These are phyloP conservation scores for Microctenopoma steveboyesi DNA, from an alignment of 2,797 vertebrate species.

Conservation along the genomic window DNA sequence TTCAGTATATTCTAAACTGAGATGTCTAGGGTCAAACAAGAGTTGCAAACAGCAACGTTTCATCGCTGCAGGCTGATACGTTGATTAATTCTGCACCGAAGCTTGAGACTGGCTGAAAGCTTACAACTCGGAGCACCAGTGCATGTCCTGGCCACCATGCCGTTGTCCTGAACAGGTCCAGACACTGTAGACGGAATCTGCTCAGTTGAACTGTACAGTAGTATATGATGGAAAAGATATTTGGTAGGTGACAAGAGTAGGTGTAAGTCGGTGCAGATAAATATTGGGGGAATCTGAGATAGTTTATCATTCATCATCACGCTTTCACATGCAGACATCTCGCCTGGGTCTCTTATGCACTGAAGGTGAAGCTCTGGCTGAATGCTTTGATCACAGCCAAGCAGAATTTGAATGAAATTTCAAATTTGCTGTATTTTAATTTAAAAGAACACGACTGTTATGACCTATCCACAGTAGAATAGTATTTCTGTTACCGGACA, in stretches of 20 bases:
- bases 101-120: conserved; percentile 54
- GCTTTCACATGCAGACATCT: conserved; percentile 61
- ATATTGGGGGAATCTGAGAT: conserved; percentile 6
- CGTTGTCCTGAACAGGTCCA: background rate
- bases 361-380: conserved; percentile 11
- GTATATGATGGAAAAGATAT: background rate
- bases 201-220: background rate
- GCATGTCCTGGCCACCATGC: conserved; percentile 52
- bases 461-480: background rate
- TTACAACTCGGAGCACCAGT: conserved; percentile 30
- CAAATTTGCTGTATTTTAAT: conserved; percentile 52
- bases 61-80: conserved; percentile 61
- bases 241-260: background rate
- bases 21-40: background rate
- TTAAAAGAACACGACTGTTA: conserved; percentile 45
- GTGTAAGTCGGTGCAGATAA: background rate
- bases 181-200: background rate
- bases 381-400: conserved; percentile 18
- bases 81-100: conserved; percentile 47
- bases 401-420: background rate
- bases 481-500: conserved; percentile 32
- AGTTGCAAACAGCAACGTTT: conserved; percentile 26
- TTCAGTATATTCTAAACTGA: fast-evolving
- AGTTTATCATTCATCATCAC: conserved; percentile 54
- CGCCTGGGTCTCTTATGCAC: conserved; percentile 54